These are phyloP conservation scores for Amiota communis DNA, from an alignment of 2,888 invertebrate genomes.

Conservation along the genomic window DNA sequence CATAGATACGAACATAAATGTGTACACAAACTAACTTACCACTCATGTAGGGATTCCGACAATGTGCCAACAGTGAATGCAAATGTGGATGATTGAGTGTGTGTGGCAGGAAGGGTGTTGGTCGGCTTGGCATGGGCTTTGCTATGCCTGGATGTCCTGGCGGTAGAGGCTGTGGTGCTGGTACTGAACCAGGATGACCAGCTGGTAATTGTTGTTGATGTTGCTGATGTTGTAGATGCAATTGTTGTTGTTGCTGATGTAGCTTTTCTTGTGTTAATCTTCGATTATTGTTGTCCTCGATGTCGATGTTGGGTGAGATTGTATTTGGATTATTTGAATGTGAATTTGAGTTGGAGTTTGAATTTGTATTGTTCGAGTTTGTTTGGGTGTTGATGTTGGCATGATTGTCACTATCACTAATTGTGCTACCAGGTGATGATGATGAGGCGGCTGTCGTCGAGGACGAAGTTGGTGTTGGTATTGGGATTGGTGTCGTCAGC, in stretches of 20 bases:
- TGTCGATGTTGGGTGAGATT: constrained; percentile 39
- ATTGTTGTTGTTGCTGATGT: constrained; percentile 49
- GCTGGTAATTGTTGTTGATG: constrained; percentile 47
- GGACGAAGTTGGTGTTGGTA: constrained; percentile 40
- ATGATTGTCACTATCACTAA: constrained; percentile 74
- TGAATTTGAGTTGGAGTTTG: constrained; percentile 50
- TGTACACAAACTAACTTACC: constrained; percentile 61
- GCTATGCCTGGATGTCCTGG: constrained; percentile 76
- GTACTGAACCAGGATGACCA: constrained; percentile 35
- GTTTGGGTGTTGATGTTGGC: constrained; percentile 59
- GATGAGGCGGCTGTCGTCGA: constrained; percentile 67
- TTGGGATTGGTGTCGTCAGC: constrained; percentile 65
- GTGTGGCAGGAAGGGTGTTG: constrained; percentile 77
- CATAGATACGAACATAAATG: not conserved
- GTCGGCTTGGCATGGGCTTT: constrained; percentile 88
- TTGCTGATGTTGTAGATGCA: constrained; percentile 33
- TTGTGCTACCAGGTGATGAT: constrained; percentile 73
- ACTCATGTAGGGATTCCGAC: constrained; percentile 88
- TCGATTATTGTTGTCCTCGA: constrained; percentile 70
- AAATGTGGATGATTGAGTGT: constrained; percentile 88
- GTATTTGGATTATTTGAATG: constrained; percentile 31
- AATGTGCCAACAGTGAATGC: constrained; percentile 86
- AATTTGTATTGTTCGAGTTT: constrained; percentile 57
- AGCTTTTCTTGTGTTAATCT: constrained; percentile 69
- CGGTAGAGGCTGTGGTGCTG: constrained; percentile 36